Conservation (phyloP, 2,888 invertebrate genomes). For the Drosophila quinaria region DNA sequence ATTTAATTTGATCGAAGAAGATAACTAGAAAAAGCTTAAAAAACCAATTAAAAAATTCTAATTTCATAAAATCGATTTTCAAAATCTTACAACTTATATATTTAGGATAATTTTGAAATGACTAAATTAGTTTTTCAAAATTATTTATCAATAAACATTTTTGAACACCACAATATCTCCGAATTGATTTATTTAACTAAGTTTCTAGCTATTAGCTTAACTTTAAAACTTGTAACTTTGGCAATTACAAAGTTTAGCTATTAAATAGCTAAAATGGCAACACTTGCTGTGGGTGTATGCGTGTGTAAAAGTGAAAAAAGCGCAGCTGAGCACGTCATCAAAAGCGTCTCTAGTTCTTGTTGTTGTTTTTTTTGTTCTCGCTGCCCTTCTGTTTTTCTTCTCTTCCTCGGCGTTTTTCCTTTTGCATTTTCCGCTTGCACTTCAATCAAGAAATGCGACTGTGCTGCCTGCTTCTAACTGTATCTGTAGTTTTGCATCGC, state of each 20-base stretch:
- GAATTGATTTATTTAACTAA: too few species aligned
- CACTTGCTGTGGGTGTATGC: neutral
- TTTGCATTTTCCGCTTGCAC: conserved; percentile 37
- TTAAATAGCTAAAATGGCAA: neutral
- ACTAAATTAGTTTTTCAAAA: too few species aligned
- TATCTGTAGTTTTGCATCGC: conserved; percentile 9
- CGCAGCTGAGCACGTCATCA: conserved; percentile 73
- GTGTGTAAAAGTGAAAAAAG: conserved; percentile 68
- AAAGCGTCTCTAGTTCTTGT: conserved; percentile 53
- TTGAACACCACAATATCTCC: too few species aligned
- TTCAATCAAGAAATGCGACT: conserved; percentile 51
- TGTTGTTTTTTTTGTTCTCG: conserved; percentile 3
- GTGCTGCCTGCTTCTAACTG: conserved; percentile 30
- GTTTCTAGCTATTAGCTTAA: too few species aligned
- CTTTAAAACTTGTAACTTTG: neutral
- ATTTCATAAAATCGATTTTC: too few species aligned
- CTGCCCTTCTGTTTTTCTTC: neutral
- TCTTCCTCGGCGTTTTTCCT: conserved; percentile 3
- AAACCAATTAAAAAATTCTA: too few species aligned
- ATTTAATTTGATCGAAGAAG: neutral
- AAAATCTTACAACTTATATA: too few species aligned
- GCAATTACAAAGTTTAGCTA: neutral
- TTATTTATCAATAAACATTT: too few species aligned
- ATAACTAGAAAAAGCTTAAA: neutral
- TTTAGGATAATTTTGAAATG: too few species aligned